phyloP scores from a whole-genome alignment of 2,888 invertebrate genomes.

The Graphium colonna region DNA sequence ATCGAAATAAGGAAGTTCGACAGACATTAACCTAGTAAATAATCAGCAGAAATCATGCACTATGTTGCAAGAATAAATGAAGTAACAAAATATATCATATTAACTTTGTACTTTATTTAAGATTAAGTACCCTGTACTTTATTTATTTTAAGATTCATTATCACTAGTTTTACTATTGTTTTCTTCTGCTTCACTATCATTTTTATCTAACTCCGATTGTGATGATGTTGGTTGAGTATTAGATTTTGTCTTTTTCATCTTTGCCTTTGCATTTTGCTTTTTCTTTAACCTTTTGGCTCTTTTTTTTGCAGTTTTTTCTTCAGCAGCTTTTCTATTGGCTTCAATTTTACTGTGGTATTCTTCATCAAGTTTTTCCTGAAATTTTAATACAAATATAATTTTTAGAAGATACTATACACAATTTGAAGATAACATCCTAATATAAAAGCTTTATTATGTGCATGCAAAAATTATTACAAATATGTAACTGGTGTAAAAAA shows the following conservation, averaged over 20 bases:
- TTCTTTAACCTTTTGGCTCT: conserved; percentile 92
- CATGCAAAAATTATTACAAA: no score
- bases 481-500: no score
- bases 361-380: conserved; percentile 89
- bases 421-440: no score
- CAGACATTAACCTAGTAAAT: no score
- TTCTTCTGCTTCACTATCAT: conserved; percentile 32
- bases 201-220: conserved; percentile 53
- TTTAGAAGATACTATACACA: no score
- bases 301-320: conserved; percentile 93
- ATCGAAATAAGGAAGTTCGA: no score
- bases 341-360: conserved; percentile 90
- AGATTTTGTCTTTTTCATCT: conserved; percentile 54
- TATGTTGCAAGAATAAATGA: neutral
- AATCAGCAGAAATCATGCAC: no score
- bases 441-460: no score
- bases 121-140: neutral
- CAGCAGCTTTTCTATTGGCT: conserved; percentile 85
- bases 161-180: conserved; percentile 36
- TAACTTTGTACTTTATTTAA: neutral
- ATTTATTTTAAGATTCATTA: conserved; percentile 8
- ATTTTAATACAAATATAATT: neutral
- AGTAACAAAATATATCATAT: neutral
- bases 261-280: conserved; percentile 76
- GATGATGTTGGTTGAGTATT: conserved; percentile 36